Base-by-base conservation (phyloP, 30 jellyfish, hydroid and myxozoan genomes). In the Aurelia aurita complex sp. Pacific region DNA sequence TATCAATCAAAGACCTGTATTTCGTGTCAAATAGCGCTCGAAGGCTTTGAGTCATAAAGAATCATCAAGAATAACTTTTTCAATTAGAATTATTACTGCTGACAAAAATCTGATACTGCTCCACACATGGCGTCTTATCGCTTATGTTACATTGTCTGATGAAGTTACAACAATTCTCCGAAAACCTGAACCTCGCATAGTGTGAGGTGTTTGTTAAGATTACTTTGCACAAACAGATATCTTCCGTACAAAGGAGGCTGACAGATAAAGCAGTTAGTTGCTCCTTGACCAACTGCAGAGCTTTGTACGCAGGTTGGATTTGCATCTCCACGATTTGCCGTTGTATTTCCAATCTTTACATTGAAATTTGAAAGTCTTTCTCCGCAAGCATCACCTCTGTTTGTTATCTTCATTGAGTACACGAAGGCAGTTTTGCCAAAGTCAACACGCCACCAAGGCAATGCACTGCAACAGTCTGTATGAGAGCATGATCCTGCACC, bases 381-480 rank as follows among this genome's bases (percentile, higher is more conserved):
- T 16, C 86, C 86, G 29, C 86, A 76, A 74, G 77, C 59, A 42
- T 76, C 86, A 67, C 84, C 84, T 38, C 91, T 75, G 73, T 82
- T 82, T 32, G 91, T 82, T 64, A 82, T 70, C 52, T 82, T 55
- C 73, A 71, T 42, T 57, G 91, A 29, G 60, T 82, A 73, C 15
- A 82, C 80, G 2, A 71, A 8, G 19, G 91, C 91, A 13, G 81
- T 82, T 38, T 38, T 17, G 17, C 85, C 85, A 66, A 82, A 82
- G 60, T 82, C 91, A 42, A 82, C 91, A 19, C 85, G 69, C 91
- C 91, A 82, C 91, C 91, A 82, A 29, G 80, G 80, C 65, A 70
- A 4, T 17, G 80, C 74, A 11, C 67, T 14, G 17, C 85, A 82
- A 70, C 85, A 69, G 52, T 11, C 11, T 15, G 91, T 70, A 61